These are phyloP conservation scores for Xanthia togata DNA, from an alignment of 2,888 invertebrate genomes.

Conservation along the genomic window DNA sequence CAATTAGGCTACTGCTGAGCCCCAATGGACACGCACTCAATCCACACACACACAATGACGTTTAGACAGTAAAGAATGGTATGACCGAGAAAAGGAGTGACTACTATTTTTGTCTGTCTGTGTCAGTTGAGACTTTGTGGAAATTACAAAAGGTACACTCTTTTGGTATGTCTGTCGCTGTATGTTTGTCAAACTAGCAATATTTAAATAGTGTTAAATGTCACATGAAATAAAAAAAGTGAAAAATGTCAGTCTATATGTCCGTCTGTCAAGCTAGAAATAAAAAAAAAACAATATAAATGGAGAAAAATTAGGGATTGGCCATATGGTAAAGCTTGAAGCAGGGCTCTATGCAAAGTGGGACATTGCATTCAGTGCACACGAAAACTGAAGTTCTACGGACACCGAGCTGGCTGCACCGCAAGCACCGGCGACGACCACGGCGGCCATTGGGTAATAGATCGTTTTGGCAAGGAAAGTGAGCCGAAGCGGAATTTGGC, in stretches of 20 bases:
- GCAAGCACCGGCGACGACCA: not conserved
- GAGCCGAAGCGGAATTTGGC: not conserved
- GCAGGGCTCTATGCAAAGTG: not conserved
- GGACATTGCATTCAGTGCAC: not conserved
- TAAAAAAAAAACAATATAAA: not conserved
- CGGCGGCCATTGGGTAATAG: not conserved
- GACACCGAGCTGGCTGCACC: not conserved
- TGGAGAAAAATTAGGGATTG: not conserved
- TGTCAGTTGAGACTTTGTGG: conserved; percentile 3
- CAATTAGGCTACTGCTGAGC: not conserved
- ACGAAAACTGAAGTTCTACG: not conserved
- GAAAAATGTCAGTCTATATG: too few species aligned
- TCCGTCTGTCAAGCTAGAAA: not conserved
- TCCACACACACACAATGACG: not conserved
- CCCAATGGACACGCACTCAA: not conserved
- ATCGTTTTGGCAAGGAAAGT: not conserved
- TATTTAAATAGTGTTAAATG: too few species aligned
- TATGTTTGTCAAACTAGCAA: too few species aligned
- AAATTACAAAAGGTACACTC: not conserved
- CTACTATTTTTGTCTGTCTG: not conserved
- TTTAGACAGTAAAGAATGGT: not conserved
- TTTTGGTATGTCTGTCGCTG: not conserved
- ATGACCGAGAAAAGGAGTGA: conserved; percentile 5
- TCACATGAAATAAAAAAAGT: too few species aligned
- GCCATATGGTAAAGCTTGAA: not conserved